Evolutionary conservation across 2,113 vertebrate genomes (phyloP), one percentile per base, ranked within the genome.

Genomic region (Embiotoca jacksoni): DNA sequence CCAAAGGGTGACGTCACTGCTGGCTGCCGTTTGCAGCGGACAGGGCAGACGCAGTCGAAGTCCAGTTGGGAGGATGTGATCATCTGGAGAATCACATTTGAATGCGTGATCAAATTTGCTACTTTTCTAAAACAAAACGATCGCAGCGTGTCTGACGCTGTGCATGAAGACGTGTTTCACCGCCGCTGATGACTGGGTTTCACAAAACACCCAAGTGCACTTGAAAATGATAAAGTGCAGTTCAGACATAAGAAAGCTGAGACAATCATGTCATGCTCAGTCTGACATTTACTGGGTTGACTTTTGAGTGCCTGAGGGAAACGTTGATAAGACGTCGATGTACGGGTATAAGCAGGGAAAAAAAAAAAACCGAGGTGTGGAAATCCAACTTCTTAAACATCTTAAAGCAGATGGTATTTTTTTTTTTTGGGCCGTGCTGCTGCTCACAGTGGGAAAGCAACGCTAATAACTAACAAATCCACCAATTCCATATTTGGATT

Each of bases 271-370:
- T 52, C 8, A 54, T 16, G n/a, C 32, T 50, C 3, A 66, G 41
- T 56, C 16, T 54, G 54, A 54, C 39, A 23, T 23, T 23, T 23
- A 23, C 23, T 23, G 10, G 13, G 4, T 44, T 11, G 13, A 13
- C 41, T 36, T 36, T 37, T 50, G 8, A 64, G 23, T 35, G 7
- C 50, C n/a, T 53, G 56, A 57, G 67, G 31, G 57, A 64, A 65
- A 59, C 33, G 14, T 41, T 32, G 1, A 9, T 44, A 7, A 44
- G 41, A 44, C 7, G 6, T 44, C 2, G 41, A 44, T 44, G 52
- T 23, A 23, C 23, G 23, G 23, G 23, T 1, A 23, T 23, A 23
- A 23, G 23, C 23, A 1, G 23, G 23, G 23, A n/a, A n/a, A n/a
- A n/a, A n/a, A n/a, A n/a, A n/a, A n/a, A 23, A 23, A 23, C 23